Evolutionary conservation across 2,888 invertebrate genomes (phyloP).

Genomic region (Hypercompe scribonia): DNA sequence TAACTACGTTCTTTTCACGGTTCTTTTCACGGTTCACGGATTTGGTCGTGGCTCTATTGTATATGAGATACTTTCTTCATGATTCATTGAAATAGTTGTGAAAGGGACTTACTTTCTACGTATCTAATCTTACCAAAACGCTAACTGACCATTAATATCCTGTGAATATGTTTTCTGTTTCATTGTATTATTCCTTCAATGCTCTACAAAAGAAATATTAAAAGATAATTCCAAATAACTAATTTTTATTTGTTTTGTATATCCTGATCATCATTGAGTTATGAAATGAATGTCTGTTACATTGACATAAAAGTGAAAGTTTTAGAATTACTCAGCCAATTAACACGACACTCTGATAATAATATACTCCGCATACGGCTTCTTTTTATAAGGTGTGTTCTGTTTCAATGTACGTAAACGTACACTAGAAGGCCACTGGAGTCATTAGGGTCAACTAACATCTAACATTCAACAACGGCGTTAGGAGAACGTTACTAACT

Average conservation of each 20-base stretch:
- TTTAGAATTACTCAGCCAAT: conserved; percentile 15
- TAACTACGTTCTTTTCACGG: too few relatives aligned
- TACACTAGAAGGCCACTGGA: conserved; percentile 67
- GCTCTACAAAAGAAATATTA: not conserved
- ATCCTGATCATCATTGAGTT: not conserved
- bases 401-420: conserved; percentile 31
- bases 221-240: not conserved
- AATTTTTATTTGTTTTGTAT: not conserved
- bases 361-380: conserved; percentile 31
- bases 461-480: conserved; percentile 56
- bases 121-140: not conserved
- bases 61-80: not conserved
- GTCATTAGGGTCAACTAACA: conserved; percentile 80
- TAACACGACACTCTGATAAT: conserved; percentile 34
- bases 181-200: not conserved
- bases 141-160: not conserved
- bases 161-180: not conserved
- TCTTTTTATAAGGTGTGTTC: conserved; percentile 43
- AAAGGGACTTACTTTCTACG: not conserved
- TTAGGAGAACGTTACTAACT: conserved; percentile 46
- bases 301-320: conserved; percentile 6
- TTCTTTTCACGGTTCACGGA: not conserved
- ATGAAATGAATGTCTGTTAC: not conserved
- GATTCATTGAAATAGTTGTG: not conserved
- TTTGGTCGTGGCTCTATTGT: not conserved